phyloP scores from a whole-genome alignment of 1,140 invertebrate genomes.

The Drosophila rhopaloa region DNA sequence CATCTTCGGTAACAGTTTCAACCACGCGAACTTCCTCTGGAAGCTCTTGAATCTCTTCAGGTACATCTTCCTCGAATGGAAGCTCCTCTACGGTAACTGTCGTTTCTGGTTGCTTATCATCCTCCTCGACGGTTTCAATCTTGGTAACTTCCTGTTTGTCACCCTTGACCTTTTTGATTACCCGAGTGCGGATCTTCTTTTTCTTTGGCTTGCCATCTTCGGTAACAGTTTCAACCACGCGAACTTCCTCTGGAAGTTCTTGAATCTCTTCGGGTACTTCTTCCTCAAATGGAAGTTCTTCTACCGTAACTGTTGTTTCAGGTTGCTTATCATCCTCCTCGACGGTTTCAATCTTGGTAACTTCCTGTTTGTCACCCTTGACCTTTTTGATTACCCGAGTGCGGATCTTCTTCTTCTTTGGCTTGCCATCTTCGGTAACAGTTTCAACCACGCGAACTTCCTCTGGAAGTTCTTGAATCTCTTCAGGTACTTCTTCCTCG shows the following conservation, averaged over 20 bases:
- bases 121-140: constrained; percentile 7
- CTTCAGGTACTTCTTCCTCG: not conserved
- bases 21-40: constrained; percentile 2
- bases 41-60: constrained; percentile 4
- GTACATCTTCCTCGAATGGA: not conserved
- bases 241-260: constrained; percentile 3
- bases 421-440: not conserved
- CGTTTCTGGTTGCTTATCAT: constrained; percentile 1
- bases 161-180: constrained; percentile 9
- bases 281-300: not conserved
- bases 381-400: constrained; percentile 8
- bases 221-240: not conserved
- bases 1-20: not conserved
- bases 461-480: constrained; percentile 8
- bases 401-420: constrained; percentile 7
- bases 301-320: not conserved
- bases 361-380: constrained; percentile 9
- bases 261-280: not conserved
- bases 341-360: constrained; percentile 5
- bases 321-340: constrained; percentile 2
- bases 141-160: constrained; percentile 8
- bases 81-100: not conserved
- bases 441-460: constrained; percentile 2
- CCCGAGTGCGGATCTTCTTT: constrained; percentile 5
- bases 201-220: constrained; percentile 7